Evolutionary conservation across 2,888 invertebrate species (phyloP), one percentile per base, ranked within the genome.

Genomic region (Periphyllus acericola): DNA sequence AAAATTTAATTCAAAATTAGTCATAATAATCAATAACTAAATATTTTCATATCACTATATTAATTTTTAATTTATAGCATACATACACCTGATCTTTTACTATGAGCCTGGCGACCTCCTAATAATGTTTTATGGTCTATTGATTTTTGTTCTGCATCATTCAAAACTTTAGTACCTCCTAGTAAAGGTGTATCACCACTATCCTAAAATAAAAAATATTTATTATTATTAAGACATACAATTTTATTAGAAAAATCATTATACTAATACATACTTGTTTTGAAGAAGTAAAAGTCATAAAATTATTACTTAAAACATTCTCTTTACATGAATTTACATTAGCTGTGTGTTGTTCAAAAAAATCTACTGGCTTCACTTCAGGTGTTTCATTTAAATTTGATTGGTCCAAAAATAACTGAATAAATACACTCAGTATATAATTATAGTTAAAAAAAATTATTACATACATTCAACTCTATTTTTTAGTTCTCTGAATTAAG

Each of bases 341-440:
- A 81, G 66, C n/a, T n/a, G 89, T 89, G 93, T 94, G 95, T 92
- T 96, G 96, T 89, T 95, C 95, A 93, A 98, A 98, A 93, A 98
- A 99, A 92, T 99, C 98, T 90, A 95, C 94, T 92, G 97, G 96
- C 90, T 94, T 94, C 91, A 95, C 94, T 90, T 95, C 95, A 90
- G 92, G 93, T 87, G 91, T 91, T n/a, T 89, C 92, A 3, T 90
- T 89, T 11, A 92, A 91, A 89, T 93, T 93, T 90, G 95, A 95
- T 82, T 92, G 80, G 19, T 89, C 89, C 25, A 89, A 81, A 85
- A 89, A 85, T 52, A 89, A 19, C 83, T 88, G 1, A 81, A 87
- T 19, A 78, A n/a, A 46, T 21, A 71, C 36, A 66, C 2, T 11
- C 8, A 29, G 66, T n/a, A 40, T 36, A 46, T 46, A 11, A 46